Evolutionary conservation across 2,888 invertebrate genomes (phyloP).

Genomic region (Morpho deidamia): DNA sequence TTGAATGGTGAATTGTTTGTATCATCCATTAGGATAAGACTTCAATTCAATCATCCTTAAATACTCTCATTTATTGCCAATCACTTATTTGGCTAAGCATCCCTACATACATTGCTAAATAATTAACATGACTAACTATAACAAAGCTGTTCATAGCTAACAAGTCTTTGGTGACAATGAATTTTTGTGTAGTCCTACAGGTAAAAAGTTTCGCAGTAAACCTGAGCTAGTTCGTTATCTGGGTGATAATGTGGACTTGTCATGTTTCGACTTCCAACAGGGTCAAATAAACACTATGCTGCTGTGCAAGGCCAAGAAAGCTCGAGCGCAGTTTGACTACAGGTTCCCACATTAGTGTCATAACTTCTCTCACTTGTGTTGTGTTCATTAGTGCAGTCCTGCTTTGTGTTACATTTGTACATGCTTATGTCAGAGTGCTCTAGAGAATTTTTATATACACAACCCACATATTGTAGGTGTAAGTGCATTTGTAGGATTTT

Average conservation of each 20-base stretch:
- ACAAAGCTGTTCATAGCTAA: conserved; percentile 37
- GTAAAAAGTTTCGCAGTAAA: conserved; percentile 89
- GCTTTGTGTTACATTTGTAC: conserved; percentile 59
- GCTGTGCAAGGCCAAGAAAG: conserved; percentile 84
- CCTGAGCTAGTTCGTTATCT: conserved; percentile 88
- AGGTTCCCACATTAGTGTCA: conserved; percentile 73
- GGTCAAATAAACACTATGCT: conserved; percentile 86
- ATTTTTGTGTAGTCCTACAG: conserved; percentile 84
- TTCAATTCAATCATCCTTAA: neutral
- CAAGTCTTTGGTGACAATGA: conserved; percentile 47
- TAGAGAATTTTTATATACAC: conserved; percentile 13
- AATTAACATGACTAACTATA: conserved; percentile 36
- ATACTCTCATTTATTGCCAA: neutral
- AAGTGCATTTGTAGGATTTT: neutral
- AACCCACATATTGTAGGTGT: conserved; percentile 7
- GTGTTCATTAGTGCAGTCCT: conserved; percentile 70
- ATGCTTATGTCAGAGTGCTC: conserved; percentile 32
- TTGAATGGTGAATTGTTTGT: conserved; percentile 1
- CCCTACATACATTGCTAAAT: conserved; percentile 19
- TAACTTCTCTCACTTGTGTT: conserved; percentile 68
- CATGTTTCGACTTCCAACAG: conserved; percentile 89
- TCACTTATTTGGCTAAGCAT: conserved; percentile 19
- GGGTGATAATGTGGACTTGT: conserved; percentile 87
- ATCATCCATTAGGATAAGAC: neutral
- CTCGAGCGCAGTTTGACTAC: conserved; percentile 84